Evolutionary conservation across 2,113 vertebrate genomes (phyloP).

Genomic region (Lipophrys pholis): DNA sequence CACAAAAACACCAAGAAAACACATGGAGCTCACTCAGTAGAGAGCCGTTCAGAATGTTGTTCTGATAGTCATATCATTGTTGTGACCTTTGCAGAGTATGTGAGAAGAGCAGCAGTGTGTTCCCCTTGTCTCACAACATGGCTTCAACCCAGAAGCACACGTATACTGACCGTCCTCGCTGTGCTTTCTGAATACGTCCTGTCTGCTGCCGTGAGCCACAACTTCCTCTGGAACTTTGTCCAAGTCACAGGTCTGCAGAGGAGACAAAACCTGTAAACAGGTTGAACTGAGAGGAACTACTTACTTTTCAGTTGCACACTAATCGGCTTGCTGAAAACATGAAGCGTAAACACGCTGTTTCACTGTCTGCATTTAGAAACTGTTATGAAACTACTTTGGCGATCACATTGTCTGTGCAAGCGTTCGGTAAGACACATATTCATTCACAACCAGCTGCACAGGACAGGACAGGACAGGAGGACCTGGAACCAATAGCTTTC

Average conservation of each 20-base stretch:
- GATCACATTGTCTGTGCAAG: conserved; percentile 53
- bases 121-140: conserved; percentile 19
- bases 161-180: conserved; percentile 91
- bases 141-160: conserved; percentile 44
- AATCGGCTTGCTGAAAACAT: conserved; percentile 14
- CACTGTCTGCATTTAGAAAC: conserved; percentile 62
- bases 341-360: conserved; percentile 45
- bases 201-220: conserved; percentile 81
- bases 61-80: too few species aligned
- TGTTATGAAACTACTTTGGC: conserved; percentile 69
- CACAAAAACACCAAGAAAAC: too few species aligned
- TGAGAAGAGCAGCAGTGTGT: conserved; percentile 17
- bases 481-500: conserved; percentile 49
- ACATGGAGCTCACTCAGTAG: too few species aligned
- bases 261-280: conserved; percentile 1
- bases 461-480: conserved; percentile 61
- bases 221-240: conserved; percentile 92
- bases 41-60: too few species aligned
- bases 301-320: not conserved
- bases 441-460: conserved; percentile 64
- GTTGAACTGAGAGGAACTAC: too few species aligned
- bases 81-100: not conserved
- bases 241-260: conserved; percentile 89
- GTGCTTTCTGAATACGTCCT: conserved; percentile 86
- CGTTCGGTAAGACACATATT: conserved; percentile 26